Evolutionary conservation across 2,888 invertebrate species (phyloP), one percentile per base, ranked within the genome.

Genomic region (Nemotelus pantherinus): DNA sequence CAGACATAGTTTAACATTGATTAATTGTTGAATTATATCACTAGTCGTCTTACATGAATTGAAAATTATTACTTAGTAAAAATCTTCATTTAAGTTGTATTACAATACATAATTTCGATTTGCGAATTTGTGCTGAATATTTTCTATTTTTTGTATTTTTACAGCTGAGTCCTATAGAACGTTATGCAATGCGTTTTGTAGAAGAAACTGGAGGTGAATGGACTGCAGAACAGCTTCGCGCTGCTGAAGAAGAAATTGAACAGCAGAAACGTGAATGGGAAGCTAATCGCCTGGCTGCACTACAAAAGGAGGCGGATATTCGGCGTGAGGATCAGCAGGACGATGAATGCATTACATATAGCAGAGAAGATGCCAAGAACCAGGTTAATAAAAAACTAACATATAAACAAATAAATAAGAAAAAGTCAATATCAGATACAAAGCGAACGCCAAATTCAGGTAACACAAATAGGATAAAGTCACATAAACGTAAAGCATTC

Each of bases 151-250:
- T 25, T 25, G 25, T 25, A 25, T 53, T 7, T 80, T 84, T 86
- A 64, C 89, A 99, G 98, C 88, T 99, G 80, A 94, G 94, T 53
- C 96, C 97, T 1, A 93, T 99, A 80, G 99, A 99, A 88, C 92
- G 94, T 76, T 99, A 98, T 88, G 99, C 99, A 25, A 95, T 99
- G 92, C 91, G 92, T 43, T 93, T 96, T 84, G 93, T 98, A 82
- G 99, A 99, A 88, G 91, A 93, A 82, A 93, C 95, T 77, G 92
- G 92, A 41, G 89, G 89, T 2, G 91, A 91, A n/a, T 92, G 92
- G 89, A 93, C 93, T 25, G 94, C 94, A 0, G 97, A 97, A 84
- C 96, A 97, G 83, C 85, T 95, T 55, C 93, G 93, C 10, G 94
- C 93, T 58, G 97, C 97, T 25, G 96, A 97, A 86, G 94, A 94